Evolutionary conservation across 53 echinoderm and acorn worm genomes (phyloP).

Genomic region (Holothuria scabra): DNA sequence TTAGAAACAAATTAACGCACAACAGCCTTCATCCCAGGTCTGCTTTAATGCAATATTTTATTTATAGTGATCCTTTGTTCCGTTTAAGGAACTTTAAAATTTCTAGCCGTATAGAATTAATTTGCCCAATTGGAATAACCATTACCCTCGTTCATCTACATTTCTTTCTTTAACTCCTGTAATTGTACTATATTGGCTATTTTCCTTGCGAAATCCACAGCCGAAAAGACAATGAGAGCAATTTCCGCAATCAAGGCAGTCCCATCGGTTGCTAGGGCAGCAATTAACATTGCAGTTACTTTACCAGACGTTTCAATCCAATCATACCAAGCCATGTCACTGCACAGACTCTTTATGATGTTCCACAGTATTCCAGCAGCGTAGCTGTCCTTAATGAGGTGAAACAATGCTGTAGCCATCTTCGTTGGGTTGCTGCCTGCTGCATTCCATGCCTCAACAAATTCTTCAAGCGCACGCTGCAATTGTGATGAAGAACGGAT

Average conservation of each 20-base stretch:
- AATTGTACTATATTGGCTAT: constrained; percentile 30
- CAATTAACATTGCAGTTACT: constrained; percentile 51
- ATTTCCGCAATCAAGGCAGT: constrained; percentile 53
- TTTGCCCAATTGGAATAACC: no score
- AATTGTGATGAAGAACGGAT: constrained; percentile 4
- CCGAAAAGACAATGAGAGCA: constrained; percentile 1
- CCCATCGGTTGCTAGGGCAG: constrained; percentile 47
- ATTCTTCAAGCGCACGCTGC: background rate
- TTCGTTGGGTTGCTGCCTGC: constrained; percentile 2
- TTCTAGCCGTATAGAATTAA: no score
- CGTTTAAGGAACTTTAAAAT: no score
- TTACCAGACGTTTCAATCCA: constrained; percentile 32
- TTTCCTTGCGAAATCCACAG: constrained; percentile 44
- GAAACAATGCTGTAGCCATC: constrained; percentile 44
- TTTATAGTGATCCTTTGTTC: no score
- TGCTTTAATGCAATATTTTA: no score
- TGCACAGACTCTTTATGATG: constrained; percentile 40
- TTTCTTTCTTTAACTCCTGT: background rate
- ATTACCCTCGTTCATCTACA: constrained; percentile 15
- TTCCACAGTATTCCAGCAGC: constrained; percentile 16
- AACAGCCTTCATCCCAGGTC: no score
- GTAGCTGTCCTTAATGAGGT: constrained; percentile 16
- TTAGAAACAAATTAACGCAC: no score
- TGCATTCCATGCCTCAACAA: constrained; percentile 29
- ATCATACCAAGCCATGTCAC: constrained; percentile 46